Evolutionary conservation across 2,797 vertebrate genomes (phyloP).

Genomic region (Rhinophrynus dorsalis): DNA sequence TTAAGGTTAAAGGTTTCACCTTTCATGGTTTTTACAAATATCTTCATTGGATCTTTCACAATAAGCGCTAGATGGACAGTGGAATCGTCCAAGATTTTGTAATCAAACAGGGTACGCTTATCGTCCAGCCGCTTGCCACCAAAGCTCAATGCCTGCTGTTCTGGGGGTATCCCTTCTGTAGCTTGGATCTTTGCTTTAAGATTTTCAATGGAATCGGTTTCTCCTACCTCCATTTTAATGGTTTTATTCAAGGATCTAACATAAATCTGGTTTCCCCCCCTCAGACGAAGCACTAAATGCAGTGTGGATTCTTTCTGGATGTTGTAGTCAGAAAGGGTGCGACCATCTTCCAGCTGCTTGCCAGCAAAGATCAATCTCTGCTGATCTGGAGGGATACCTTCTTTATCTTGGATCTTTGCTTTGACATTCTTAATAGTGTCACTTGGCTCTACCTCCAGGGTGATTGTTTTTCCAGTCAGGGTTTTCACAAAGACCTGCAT

Average conservation of each 20-base stretch:
- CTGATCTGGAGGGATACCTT: conserved; percentile 33
- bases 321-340: conserved; percentile 29
- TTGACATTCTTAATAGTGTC: conserved; percentile 24
- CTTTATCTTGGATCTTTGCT: conserved; percentile 29
- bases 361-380: conserved; percentile 38
- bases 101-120: neutral
- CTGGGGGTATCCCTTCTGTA: conserved; percentile 77
- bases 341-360: conserved; percentile 29
- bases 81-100: no score
- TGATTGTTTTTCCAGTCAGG: conserved; percentile 91
- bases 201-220: no score
- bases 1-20: no score
- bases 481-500: conserved; percentile 90
- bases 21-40: no score
- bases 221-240: no score
- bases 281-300: no score
- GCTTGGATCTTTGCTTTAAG: no score
- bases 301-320: no score
- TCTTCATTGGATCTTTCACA: no score
- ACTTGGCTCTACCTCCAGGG: conserved; percentile 85
- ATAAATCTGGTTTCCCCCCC: no score
- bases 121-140: neutral
- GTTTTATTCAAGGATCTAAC: no score
- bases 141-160: conserved; percentile 8
- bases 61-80: no score